Percentiles rank a stretch among this genome's conserved stretches.
Conservation (phyloP, 2,888 invertebrate species). For the Stenodera caucasica region DNA sequence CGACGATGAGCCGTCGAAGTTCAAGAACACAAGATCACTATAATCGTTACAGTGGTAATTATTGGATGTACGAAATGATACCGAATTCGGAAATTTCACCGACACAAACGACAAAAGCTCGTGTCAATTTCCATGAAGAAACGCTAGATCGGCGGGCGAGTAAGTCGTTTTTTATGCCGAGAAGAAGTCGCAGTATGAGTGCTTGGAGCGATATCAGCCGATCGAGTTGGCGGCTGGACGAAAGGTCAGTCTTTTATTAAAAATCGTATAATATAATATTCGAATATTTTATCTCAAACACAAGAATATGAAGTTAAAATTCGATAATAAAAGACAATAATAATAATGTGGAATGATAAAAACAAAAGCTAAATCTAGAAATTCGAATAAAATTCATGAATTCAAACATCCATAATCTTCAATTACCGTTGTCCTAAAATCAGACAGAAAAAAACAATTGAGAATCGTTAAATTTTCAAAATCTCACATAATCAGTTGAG, state of each 20-base stretch:
- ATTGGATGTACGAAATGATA: conserved; percentile 56
- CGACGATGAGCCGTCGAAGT: conserved; percentile 42
- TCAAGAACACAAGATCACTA: conserved; percentile 36
- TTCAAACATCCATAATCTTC: no score
- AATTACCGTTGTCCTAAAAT: no score
- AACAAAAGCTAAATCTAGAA: no score
- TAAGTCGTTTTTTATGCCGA: conserved; percentile 53
- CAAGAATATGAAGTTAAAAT: no score
- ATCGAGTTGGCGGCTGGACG: conserved; percentile 79
- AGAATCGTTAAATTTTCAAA: no score
- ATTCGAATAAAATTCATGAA: no score
- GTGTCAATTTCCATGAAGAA: conserved; percentile 69
- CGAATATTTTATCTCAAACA: no score
- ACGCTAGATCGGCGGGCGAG: conserved; percentile 57
- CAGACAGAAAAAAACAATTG: no score
- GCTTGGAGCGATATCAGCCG: conserved; percentile 87
- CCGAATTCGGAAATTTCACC: conserved; percentile 50
- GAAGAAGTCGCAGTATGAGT: conserved; percentile 72
- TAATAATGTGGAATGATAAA: no score
- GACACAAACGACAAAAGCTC: conserved; percentile 56
- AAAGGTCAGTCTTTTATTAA: conserved; percentile 62
- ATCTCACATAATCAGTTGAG: neutral
- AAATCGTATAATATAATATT: no score
- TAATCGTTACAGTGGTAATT: no score
- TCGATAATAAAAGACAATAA: no score